phyloP scores from a whole-genome alignment of 1,140 invertebrate genomes.

The Danaus melanippus region DNA sequence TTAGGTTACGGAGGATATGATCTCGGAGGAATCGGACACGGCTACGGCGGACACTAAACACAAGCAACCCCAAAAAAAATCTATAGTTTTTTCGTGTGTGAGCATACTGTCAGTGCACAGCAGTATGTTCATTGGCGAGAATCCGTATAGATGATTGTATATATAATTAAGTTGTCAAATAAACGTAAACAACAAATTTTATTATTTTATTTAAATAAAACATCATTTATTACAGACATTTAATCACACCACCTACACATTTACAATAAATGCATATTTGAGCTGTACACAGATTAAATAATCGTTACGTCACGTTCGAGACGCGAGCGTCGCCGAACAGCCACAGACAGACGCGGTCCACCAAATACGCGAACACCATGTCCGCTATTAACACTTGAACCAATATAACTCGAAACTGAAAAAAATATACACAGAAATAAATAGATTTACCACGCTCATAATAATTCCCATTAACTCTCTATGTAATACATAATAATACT shows the following conservation, averaged over 20 bases:
- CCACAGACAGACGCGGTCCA: slow-evolving; percentile 89
- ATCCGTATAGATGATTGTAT: slow-evolving; percentile 18
- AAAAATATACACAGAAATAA: slow-evolving; percentile 34
- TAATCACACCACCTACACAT: slow-evolving; percentile 48
- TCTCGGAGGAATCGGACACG: slow-evolving; percentile 15
- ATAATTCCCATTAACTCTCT: too few species aligned
- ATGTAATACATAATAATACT: too few species aligned
- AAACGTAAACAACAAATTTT: background rate
- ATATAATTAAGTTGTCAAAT: background rate
- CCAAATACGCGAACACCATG: slow-evolving; percentile 84
- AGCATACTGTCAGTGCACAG: slow-evolving; percentile 13
- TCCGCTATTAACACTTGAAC: slow-evolving; percentile 86
- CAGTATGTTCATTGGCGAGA: slow-evolving; percentile 18
- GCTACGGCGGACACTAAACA: slow-evolving; percentile 20
- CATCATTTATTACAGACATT: slow-evolving; percentile 4
- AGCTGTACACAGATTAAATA: slow-evolving; percentile 33
- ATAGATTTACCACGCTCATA: too few species aligned
- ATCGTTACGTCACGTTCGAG: slow-evolving; percentile 15
- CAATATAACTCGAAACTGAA: slow-evolving; percentile 88
- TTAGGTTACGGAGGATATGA: slow-evolving; percentile 23
- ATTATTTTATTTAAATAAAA: slow-evolving; percentile 6
- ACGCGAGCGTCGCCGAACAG: slow-evolving; percentile 88
- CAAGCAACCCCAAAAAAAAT: slow-evolving; percentile 10
- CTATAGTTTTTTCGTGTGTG: slow-evolving; percentile 22
- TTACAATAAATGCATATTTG: slow-evolving; percentile 62